phyloP scores from a whole-genome alignment of 92 coral and sea anemone genomes.

The Zoanthus sociatus region DNA sequence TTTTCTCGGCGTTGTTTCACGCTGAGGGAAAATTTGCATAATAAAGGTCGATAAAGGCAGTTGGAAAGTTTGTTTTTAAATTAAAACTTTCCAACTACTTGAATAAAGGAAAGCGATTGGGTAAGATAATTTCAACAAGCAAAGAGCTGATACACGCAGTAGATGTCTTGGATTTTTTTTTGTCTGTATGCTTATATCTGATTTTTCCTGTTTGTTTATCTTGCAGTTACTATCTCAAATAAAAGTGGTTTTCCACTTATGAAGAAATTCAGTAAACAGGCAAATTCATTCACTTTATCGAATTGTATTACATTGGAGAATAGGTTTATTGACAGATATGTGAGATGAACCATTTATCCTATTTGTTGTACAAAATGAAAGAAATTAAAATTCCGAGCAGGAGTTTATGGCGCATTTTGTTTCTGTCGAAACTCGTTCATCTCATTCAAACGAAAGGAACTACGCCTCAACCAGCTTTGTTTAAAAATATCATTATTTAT shows the following conservation, averaged over 20 bases:
- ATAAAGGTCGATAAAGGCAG: constrained; percentile 7
- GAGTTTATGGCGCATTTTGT: neutral
- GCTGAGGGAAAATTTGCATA: constrained; percentile 44
- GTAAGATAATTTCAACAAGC: neutral
- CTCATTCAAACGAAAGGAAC: neutral
- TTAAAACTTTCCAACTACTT: constrained; percentile 33
- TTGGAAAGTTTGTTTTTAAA: constrained; percentile 35
- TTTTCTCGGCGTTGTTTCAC: constrained; percentile 22
- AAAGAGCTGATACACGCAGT: constrained; percentile 8
- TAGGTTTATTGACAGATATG: neutral
- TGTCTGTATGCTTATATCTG: neutral
- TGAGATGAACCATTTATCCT: neutral
- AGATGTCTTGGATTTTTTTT: neutral
- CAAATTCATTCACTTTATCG: neutral
- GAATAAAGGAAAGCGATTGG: constrained; percentile 9
- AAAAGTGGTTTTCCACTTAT: neutral
- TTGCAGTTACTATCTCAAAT: neutral
- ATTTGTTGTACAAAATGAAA: neutral
- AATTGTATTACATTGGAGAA: constrained; percentile 16
- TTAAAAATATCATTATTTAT: constrained; percentile 20
- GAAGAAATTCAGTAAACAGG: neutral
- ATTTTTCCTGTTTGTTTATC: constrained; percentile 14
- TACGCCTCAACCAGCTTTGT: neutral
- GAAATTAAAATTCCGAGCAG: neutral
- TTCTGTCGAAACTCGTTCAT: neutral